Conservation (phyloP, 2,113 vertebrate genomes). For the Atlantisia rogersi region DNA sequence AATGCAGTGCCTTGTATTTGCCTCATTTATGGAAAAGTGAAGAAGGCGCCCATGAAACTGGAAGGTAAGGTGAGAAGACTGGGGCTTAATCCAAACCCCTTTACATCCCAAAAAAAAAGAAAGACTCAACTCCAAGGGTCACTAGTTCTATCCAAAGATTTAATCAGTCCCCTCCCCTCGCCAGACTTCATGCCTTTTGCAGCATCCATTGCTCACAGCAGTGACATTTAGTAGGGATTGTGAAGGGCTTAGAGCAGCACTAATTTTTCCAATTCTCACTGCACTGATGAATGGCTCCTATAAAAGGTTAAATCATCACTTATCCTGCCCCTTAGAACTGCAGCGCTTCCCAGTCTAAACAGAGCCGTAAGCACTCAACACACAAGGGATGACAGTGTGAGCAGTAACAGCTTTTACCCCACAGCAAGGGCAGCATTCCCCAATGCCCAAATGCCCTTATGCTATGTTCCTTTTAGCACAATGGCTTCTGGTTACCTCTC, state of each 20-base stretch:
- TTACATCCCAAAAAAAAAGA: not conserved
- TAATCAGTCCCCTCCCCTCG: not conserved
- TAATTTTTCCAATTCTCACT: not conserved
- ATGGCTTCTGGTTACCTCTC: not conserved
- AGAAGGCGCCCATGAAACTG: not conserved
- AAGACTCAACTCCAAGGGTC: not conserved
- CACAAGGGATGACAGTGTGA: not conserved
- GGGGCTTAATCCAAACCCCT: not conserved
- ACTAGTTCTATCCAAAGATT: not conserved
- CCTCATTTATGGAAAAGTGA: accelerated
- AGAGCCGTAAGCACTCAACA: not conserved
- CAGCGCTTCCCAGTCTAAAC: not conserved
- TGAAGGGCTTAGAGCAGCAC: not conserved
- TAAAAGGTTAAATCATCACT: constrained; percentile 38
- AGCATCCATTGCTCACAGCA: not conserved
- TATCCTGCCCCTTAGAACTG: not conserved
- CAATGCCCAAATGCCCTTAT: not conserved
- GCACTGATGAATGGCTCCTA: not conserved
- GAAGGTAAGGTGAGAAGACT: not conserved
- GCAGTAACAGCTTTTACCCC: not conserved
- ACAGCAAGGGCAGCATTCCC: not conserved
- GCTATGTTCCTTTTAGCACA: not conserved
- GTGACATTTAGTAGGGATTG: not conserved
- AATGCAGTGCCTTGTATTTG: accelerated
- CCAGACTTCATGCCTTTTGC: not conserved